Evolutionary conservation across 2,888 invertebrate genomes (phyloP).

Genomic region (Dasypogon diadema): DNA sequence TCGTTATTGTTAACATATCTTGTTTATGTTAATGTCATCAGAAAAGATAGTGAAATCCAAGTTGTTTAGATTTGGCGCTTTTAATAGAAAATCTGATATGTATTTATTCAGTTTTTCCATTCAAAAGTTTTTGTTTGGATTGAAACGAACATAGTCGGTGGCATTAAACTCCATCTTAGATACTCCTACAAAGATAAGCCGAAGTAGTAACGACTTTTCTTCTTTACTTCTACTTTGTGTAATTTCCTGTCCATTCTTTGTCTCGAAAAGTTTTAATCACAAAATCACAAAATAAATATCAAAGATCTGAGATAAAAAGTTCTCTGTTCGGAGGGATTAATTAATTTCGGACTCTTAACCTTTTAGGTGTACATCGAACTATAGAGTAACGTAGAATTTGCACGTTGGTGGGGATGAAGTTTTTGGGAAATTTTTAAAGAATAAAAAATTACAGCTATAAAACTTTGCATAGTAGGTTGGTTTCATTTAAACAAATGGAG

Average conservation of each 20-base stretch:
- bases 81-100: not conserved
- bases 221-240: not conserved
- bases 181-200: too few species aligned
- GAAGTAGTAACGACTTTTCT: not conserved
- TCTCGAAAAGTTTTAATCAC: not conserved
- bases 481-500: too few species aligned
- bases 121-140: too few species aligned
- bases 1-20: not conserved
- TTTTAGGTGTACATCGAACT: not conserved
- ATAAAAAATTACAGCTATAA: too few species aligned
- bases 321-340: not conserved
- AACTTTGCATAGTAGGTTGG: too few species aligned
- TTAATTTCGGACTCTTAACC: not conserved
- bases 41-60: not conserved
- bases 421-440: too few species aligned
- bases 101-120: too few species aligned
- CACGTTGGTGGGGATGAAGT: too few species aligned
- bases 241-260: not conserved
- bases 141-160: too few species aligned
- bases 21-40: not conserved
- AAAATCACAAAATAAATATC: conserved; percentile 1
- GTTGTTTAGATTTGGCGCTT: not conserved
- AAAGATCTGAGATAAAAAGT: not conserved
- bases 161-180: too few species aligned
- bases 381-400: too few species aligned